phyloP scores from a whole-genome alignment of 2,888 invertebrate species.

The Psylliodes chrysocephalus region DNA sequence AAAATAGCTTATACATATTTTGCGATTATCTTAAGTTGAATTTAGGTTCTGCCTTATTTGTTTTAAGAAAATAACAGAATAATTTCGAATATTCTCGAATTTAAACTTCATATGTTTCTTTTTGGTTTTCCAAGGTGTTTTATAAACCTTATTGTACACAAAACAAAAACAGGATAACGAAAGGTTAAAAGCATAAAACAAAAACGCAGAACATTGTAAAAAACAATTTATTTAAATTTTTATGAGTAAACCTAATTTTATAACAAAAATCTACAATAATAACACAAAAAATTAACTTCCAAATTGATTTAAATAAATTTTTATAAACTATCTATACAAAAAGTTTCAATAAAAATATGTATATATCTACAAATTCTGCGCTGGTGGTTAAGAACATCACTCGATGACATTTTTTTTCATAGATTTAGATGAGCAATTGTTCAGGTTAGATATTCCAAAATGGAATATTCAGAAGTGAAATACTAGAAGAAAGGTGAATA shows the following conservation, averaged over 20 bases:
- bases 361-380: slow-evolving; percentile 7
- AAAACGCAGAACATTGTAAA: background rate
- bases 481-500: background rate
- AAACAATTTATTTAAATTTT: slow-evolving; percentile 13
- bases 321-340: slow-evolving; percentile 19
- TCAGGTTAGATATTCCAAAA: slow-evolving; percentile 54
- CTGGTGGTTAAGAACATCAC: slow-evolving; percentile 20
- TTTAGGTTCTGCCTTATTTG: no score
- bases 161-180: no score
- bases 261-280: slow-evolving; percentile 30
- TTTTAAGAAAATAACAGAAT: no score
- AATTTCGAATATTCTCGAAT: no score
- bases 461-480: slow-evolving; percentile 37
- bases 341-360: slow-evolving; percentile 3
- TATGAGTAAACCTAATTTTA: background rate
- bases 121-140: no score
- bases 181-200: no score
- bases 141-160: no score
- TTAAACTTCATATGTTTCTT: no score
- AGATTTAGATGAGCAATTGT: slow-evolving; percentile 55
- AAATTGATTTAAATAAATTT: slow-evolving; percentile 5
- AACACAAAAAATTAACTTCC: slow-evolving; percentile 18
- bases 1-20: no score
- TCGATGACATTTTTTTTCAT: slow-evolving; percentile 14
- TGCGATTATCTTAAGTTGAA: no score